phyloP scores from a whole-genome alignment of 2,797 vertebrate genomes.

The Crypturellus tataupa region DNA sequence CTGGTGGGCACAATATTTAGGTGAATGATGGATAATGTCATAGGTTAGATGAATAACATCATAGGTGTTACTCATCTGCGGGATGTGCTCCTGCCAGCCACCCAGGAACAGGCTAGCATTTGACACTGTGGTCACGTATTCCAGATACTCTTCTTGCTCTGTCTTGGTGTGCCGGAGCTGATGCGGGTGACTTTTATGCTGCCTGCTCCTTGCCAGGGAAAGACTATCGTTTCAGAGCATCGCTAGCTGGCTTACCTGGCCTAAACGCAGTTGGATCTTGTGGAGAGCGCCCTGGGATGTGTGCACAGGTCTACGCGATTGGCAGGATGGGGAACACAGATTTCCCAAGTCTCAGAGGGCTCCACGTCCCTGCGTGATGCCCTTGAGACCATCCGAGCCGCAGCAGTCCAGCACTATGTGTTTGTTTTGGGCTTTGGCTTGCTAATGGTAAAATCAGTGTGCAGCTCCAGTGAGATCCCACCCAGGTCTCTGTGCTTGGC shows the following conservation, averaged over 20 bases:
- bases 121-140: not conserved
- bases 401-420: fast-evolving
- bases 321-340: fast-evolving
- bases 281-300: fast-evolving
- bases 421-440: not conserved
- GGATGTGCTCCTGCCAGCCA: not conserved
- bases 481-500: not conserved
- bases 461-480: slow-evolving; percentile 13
- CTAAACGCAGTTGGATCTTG: not conserved
- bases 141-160: not conserved
- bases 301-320: not conserved
- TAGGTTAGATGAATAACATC: too few relatives aligned
- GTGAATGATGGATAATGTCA: too few relatives aligned
- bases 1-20: not conserved
- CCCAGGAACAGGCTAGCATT: not conserved
- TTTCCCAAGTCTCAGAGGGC: not conserved
- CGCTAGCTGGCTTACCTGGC: not conserved
- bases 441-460: slow-evolving; percentile 12
- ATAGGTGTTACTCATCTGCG: not conserved
- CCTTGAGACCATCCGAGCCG: not conserved
- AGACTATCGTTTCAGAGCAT: not conserved
- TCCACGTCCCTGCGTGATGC: fast-evolving
- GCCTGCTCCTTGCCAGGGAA: slow-evolving; percentile 4
- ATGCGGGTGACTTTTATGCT: slow-evolving; percentile 11
- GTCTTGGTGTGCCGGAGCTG: not conserved